Evolutionary conservation across 2,113 vertebrate genomes (phyloP).

Genomic region (Catharus minimus): DNA sequence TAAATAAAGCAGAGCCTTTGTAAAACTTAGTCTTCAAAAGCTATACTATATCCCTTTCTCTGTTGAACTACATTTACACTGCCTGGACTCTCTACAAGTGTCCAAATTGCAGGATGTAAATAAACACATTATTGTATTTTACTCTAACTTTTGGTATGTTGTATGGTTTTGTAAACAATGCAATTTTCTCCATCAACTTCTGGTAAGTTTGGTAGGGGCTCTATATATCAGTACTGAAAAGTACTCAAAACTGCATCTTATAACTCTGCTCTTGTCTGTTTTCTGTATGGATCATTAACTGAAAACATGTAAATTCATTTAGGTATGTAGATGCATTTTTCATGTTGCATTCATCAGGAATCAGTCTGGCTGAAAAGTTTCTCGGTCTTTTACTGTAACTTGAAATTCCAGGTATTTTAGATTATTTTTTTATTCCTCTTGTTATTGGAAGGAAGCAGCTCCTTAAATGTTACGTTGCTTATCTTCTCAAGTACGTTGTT

Average conservation of each 20-base stretch:
- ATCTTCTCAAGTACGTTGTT: conserved; percentile 39
- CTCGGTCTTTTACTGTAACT: background rate
- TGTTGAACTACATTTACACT: background rate
- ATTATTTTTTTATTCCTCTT: background rate
- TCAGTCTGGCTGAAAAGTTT: background rate
- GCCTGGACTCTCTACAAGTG: background rate
- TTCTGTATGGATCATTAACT: background rate
- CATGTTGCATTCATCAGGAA: background rate
- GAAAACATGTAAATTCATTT: background rate
- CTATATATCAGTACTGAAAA: background rate
- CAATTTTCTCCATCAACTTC: background rate
- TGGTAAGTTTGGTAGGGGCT: background rate
- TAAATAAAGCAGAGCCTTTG: background rate
- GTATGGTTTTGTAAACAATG: background rate
- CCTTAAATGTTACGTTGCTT: background rate
- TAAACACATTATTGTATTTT: background rate
- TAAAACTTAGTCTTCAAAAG: background rate
- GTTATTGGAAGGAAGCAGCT: background rate
- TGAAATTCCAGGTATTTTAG: background rate
- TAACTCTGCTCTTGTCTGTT: background rate
- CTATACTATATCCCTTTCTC: background rate
- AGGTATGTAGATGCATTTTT: background rate
- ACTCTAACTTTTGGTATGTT: background rate
- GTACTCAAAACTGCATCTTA: background rate
- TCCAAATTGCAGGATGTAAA: background rate